Evolutionary conservation across 2,888 invertebrate genomes (phyloP), one percentile per base, ranked within the genome.

Genomic region (Eupithecia subfuscata): DNA sequence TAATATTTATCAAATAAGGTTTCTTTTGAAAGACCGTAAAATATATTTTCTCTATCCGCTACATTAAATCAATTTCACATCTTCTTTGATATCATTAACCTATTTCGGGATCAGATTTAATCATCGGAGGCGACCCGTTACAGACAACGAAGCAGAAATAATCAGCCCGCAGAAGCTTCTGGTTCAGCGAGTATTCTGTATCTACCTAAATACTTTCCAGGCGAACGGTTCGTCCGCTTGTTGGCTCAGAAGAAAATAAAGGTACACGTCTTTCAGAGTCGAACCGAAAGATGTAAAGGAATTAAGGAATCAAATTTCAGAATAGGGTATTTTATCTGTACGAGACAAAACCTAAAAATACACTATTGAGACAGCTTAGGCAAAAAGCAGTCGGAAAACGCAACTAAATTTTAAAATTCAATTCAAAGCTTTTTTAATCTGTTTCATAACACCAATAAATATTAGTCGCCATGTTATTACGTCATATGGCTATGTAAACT

Each of bases 161-260:
- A 82, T 81, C 78, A 76, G 79, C 82, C 79, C 79, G 76, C 77
- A 79, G 70, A 76, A 81, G 82, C 77, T 83, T 84, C 76, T 80
- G 75, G 81, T 82, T 81, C 82, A 82, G 71, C 76, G 85, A 83
- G 82, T 85, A 84, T 83, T 83, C 80, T 81, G 78, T 80, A 67
- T 25, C 30, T 34, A 64, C 30, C 22, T 68, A 76, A 84, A 86
- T 84, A 84, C 84, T 82, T 87, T 88, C 84, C 84, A 82, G 79
- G 80, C 84, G 83, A 79, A 25, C 67, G 74, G 82, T 82, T 70
- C 74, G 72, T 78, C 79, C 78, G 79, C 76, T 40, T 67, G 40
- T 45, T 68, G 25, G 16, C 34, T 18, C 9, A 3, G 7, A 48
- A 48, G 18, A 48, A 48, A 48, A n/a, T 48, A 48, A 48, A 48